phyloP scores from a whole-genome alignment of 2,888 invertebrate species.

The Hanleya hanleyi region DNA sequence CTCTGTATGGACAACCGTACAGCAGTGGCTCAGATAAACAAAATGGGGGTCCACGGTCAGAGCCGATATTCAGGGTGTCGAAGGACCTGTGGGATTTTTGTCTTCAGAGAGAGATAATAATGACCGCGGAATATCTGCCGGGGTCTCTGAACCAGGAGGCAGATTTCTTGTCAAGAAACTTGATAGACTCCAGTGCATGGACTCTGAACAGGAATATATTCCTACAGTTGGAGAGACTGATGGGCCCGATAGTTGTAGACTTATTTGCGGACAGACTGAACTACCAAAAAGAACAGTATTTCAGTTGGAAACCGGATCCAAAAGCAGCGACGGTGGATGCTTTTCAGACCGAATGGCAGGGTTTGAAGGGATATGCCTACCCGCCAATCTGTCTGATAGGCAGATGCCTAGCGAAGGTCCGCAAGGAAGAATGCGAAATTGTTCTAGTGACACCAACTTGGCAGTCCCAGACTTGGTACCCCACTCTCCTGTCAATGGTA shows the following conservation, averaged over 20 bases:
- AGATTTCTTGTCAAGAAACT: constrained; percentile 33
- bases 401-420: not conserved
- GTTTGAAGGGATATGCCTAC: constrained; percentile 10
- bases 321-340: constrained; percentile 10
- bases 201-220: constrained; percentile 25
- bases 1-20: too few relatives aligned
- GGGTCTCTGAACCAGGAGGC: too few relatives aligned
- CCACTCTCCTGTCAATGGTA: constrained; percentile 6
- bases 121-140: too few relatives aligned
- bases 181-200: constrained; percentile 38
- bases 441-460: constrained; percentile 17
- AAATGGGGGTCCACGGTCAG: too few relatives aligned
- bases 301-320: constrained; percentile 19
- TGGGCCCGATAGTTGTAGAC: not conserved
- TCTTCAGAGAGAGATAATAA: too few relatives aligned
- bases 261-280: constrained; percentile 10
- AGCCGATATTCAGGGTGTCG: too few relatives aligned
- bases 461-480: constrained; percentile 22
- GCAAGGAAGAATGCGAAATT: constrained; percentile 11
- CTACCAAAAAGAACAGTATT: not conserved
- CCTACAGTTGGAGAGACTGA: not conserved
- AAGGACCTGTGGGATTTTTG: too few relatives aligned
- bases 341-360: constrained; percentile 1
- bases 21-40: too few relatives aligned
- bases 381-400: constrained; percentile 16